Conservation (phyloP, 2,113 vertebrate genomes). For the Ovibos moschatus region DNA sequence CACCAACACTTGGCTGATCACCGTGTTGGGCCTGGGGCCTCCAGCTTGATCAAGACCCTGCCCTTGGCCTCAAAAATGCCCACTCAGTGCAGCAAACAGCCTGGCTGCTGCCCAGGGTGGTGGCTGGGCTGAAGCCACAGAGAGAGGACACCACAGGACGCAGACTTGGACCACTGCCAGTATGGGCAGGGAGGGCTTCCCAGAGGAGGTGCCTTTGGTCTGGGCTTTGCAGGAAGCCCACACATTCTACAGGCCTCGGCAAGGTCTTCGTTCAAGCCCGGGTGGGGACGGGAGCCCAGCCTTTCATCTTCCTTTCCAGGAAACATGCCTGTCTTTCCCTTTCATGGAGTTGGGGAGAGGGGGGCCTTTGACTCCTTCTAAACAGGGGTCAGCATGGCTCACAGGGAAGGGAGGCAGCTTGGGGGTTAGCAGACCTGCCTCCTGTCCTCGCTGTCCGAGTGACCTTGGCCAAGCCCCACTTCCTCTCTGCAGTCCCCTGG, state of each 20-base stretch:
- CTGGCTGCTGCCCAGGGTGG: not conserved
- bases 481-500: not conserved
- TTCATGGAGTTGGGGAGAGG: not conserved
- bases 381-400: not conserved
- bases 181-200: not conserved
- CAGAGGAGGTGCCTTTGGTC: not conserved
- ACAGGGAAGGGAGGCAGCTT: not conserved
- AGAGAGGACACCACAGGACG: not conserved
- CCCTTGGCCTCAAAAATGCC: not conserved
- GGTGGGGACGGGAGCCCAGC: not conserved
- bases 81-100: not conserved
- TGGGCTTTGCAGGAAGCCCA: not conserved
- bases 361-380: not conserved
- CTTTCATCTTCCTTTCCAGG: not conserved
- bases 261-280: not conserved
- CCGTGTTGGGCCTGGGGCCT: not conserved
- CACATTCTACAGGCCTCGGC: not conserved
- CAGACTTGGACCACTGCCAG: not conserved
- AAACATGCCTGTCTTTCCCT: not conserved
- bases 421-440: not conserved
- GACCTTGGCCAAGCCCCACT: not conserved
- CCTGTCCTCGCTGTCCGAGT: not conserved
- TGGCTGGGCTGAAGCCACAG: not conserved
- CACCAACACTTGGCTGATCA: not conserved
- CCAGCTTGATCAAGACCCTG: not conserved